Percentiles rank a stretch among this genome's conserved stretches.
Evolutionary conservation across 2,797 vertebrate species (phyloP).

Genomic region (Buphagus erythrorhynchus): DNA sequence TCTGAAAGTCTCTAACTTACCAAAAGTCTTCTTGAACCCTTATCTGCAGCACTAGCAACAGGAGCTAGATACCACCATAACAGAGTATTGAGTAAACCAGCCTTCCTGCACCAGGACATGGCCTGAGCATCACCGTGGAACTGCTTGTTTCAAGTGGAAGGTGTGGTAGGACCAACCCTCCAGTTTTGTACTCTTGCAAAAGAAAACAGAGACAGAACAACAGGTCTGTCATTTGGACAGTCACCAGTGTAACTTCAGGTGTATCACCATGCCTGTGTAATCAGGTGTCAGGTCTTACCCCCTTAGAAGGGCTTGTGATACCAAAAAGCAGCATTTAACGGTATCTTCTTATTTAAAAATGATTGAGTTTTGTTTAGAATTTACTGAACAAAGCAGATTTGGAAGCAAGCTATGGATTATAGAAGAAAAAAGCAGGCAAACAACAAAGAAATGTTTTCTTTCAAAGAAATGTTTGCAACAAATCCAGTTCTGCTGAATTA

Average conservation of each 20-base stretch:
- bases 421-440: background rate
- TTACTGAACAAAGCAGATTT: background rate
- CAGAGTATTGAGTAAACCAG: background rate
- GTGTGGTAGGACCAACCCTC: background rate
- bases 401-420: background rate
- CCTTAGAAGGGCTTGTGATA: background rate
- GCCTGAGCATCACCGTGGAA: background rate
- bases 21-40: background rate
- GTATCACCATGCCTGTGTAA: background rate
- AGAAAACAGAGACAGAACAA: background rate
- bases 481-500: background rate
- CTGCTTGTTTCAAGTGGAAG: background rate
- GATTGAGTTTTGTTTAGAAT: background rate
- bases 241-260: background rate
- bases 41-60: background rate
- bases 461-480: background rate
- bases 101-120: background rate
- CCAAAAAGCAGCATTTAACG: background rate
- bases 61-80: background rate
- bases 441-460: background rate
- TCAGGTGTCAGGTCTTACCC: background rate
- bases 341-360: background rate
- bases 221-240: background rate
- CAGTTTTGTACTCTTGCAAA: background rate
- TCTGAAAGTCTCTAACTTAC: background rate